Conservation (phyloP, 2,113 vertebrate species). For the Raphicerus campestris region DNA sequence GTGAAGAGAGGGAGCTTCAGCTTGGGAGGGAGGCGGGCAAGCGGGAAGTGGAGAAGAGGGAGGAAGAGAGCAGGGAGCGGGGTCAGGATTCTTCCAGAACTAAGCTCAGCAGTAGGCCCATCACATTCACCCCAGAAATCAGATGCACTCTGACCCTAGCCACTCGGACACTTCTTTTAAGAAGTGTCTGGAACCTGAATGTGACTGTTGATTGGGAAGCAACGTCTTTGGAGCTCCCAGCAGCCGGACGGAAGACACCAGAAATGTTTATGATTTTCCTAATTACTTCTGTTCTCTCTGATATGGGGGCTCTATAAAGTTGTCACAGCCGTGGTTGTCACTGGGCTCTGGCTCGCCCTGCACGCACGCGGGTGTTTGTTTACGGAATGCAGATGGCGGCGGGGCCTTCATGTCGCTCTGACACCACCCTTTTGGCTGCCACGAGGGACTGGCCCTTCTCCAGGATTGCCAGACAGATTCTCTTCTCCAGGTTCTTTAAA, state of each 20-base stretch:
- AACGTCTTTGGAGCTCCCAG: neutral
- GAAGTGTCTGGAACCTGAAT: neutral
- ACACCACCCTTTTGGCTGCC: conserved; percentile 54
- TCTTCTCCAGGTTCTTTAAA: neutral
- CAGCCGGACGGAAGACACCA: neutral
- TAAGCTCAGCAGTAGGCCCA: accelerated
- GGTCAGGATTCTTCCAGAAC: neutral
- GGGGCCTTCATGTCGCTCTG: conserved; percentile 44
- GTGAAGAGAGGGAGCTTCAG: neutral
- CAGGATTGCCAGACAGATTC: conserved; percentile 18
- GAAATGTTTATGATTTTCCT: conserved; percentile 18
- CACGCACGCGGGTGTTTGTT: conserved; percentile 63
- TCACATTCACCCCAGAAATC: neutral
- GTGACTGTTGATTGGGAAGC: neutral
- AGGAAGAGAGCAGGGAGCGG: neutral
- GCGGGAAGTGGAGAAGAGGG: neutral
- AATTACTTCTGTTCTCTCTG: neutral
- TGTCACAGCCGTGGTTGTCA: conserved; percentile 60
- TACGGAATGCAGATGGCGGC: conserved; percentile 44
- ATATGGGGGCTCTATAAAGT: conserved; percentile 45
- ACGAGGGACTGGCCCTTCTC: conserved; percentile 42
- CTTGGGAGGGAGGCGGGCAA: neutral
- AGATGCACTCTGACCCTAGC: neutral
- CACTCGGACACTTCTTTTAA: neutral
- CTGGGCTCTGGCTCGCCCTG: conserved; percentile 13